phyloP scores from a whole-genome alignment of 2,797 vertebrate genomes.

The Hippocampus kuda region DNA sequence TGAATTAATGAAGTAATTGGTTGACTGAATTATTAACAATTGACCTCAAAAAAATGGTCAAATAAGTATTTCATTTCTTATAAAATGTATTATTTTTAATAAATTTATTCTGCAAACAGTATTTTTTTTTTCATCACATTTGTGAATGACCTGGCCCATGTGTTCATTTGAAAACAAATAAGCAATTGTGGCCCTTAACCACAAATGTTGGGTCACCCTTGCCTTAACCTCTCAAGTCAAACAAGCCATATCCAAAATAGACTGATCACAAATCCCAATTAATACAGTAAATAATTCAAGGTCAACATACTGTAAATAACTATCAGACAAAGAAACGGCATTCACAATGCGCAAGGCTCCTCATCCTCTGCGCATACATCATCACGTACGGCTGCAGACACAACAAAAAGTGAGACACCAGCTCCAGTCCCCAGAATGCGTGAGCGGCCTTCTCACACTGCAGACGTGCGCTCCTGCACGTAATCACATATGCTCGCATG shows the following conservation, averaged over 20 bases:
- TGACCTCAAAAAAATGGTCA: too few species aligned
- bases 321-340: neutral
- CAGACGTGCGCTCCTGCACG: constrained; percentile 37
- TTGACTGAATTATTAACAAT: too few species aligned
- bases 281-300: neutral
- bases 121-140: neutral
- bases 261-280: neutral
- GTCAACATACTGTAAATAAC: neutral
- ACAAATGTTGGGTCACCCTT: too few species aligned
- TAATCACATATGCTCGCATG: constrained; percentile 21
- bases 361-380: neutral
- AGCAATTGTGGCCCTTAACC: neutral
- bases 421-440: constrained; percentile 36
- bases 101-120: too few species aligned
- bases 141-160: neutral
- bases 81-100: too few species aligned
- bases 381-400: constrained; percentile 18
- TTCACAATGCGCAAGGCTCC: neutral
- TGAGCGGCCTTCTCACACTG: constrained; percentile 29
- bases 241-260: neutral
- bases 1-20: too few species aligned
- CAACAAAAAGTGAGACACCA: constrained; percentile 33
- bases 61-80: too few species aligned
- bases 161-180: neutral
- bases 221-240: neutral